These are phyloP conservation scores for Spodoptera littoralis DNA, from an alignment of 2,888 invertebrate species.

Conservation along the genomic window DNA sequence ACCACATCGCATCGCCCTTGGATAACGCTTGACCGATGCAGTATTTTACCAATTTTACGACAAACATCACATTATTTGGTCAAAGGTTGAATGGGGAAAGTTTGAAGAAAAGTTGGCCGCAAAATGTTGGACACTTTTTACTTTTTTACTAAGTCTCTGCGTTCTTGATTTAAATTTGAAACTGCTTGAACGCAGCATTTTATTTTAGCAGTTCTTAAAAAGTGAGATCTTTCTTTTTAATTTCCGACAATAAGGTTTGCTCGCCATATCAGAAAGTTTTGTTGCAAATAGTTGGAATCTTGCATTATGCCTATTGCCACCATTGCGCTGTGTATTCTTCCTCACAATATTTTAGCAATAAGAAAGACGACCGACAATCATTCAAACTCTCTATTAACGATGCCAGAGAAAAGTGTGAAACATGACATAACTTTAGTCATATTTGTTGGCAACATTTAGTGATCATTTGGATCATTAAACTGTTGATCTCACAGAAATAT, in stretches of 20 bases:
- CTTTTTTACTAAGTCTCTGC: conserved; percentile 1
- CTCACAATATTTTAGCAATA: too few species aligned
- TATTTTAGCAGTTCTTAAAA: conserved; percentile 1
- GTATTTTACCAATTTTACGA: conserved; percentile 37
- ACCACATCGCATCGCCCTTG: conserved; percentile 47
- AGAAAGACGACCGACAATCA: conserved; percentile 19
- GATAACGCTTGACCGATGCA: conserved; percentile 28
- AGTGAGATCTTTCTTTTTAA: too few species aligned
- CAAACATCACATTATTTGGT: conserved; percentile 7
- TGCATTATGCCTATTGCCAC: too few species aligned
- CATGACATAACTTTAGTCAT: conserved; percentile 34
- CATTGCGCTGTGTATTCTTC: too few species aligned
- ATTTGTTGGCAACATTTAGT: conserved; percentile 31
- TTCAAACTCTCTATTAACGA: conserved; percentile 22
- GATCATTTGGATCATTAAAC: conserved; percentile 38
- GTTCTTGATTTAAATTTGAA: conserved; percentile 37
- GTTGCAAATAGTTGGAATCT: too few species aligned
- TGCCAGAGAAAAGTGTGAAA: conserved; percentile 45
- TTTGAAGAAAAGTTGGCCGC: conserved; percentile 37
- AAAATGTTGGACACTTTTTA: conserved; percentile 32
- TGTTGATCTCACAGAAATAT: conserved; percentile 13
- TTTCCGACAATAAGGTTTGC: too few species aligned
- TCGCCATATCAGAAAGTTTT: too few species aligned
- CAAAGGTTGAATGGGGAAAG: conserved; percentile 40
- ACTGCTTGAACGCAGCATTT: neutral